Evolutionary conservation across 2,888 invertebrate genomes (phyloP).

Genomic region (Melieria crassipennis): DNA sequence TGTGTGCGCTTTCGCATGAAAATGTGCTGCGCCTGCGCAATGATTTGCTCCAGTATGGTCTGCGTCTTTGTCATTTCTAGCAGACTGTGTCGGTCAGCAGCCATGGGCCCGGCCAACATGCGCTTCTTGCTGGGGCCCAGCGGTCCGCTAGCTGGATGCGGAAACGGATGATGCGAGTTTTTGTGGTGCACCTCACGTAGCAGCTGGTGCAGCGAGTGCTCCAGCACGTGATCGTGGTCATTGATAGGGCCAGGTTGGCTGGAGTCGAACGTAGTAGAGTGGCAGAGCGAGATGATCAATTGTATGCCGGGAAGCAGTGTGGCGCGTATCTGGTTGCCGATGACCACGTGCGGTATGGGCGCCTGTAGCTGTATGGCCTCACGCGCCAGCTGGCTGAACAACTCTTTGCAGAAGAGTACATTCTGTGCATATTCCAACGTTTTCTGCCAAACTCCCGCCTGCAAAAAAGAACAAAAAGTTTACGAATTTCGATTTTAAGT

Average conservation of each 20-base stretch:
- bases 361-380: constrained; percentile 95
- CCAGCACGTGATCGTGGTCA: constrained; percentile 95
- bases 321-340: constrained; percentile 96
- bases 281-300: constrained; percentile 89
- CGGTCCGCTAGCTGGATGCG: constrained; percentile 94
- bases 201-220: constrained; percentile 94
- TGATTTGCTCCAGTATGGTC: constrained; percentile 94
- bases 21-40: constrained; percentile 95
- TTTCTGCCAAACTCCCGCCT: constrained; percentile 85
- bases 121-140: constrained; percentile 92
- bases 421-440: constrained; percentile 97
- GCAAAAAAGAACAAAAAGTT: constrained; percentile 13
- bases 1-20: constrained; percentile 91
- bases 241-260: constrained; percentile 65
- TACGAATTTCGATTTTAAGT: background rate
- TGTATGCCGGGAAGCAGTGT: constrained; percentile 95
- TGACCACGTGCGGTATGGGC: constrained; percentile 95
- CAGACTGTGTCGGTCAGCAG: constrained; percentile 86
- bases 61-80: constrained; percentile 91
- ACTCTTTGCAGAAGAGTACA: constrained; percentile 95
- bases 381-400: constrained; percentile 92
- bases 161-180: constrained; percentile 93
- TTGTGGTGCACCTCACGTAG: constrained; percentile 91
- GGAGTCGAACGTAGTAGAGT: constrained; percentile 76
- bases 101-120: constrained; percentile 89